Conservation (phyloP, 92 coral and sea anemone species). For the Parazoanthus swiftii region DNA sequence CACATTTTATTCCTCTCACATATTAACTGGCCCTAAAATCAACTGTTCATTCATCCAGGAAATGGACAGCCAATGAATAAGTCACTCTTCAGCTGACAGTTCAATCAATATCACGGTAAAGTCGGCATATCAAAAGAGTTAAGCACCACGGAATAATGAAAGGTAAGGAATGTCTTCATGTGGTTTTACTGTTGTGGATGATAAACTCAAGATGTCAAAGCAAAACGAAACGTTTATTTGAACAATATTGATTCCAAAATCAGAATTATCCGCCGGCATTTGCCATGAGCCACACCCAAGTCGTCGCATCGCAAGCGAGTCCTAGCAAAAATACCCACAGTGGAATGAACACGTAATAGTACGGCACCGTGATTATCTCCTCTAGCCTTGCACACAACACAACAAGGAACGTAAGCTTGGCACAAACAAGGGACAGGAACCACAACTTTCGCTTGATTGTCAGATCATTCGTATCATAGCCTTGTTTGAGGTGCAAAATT, state of each 20-base stretch:
- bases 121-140: too few relatives aligned
- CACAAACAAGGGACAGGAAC: slow-evolving; percentile 70
- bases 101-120: too few relatives aligned
- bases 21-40: too few relatives aligned
- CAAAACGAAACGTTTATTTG: not conserved
- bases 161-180: not conserved
- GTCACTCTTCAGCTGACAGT: too few relatives aligned
- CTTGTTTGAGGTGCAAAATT: slow-evolving; percentile 70
- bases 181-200: not conserved
- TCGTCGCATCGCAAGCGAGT: slow-evolving; percentile 63
- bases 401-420: slow-evolving; percentile 76
- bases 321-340: slow-evolving; percentile 83
- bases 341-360: slow-evolving; percentile 84
- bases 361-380: slow-evolving; percentile 68
- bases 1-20: too few relatives aligned
- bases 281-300: slow-evolving; percentile 69
- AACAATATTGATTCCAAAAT: not conserved
- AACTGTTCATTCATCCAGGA: too few relatives aligned
- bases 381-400: slow-evolving; percentile 82
- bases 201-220: not conserved
- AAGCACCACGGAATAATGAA: not conserved
- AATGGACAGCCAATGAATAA: too few relatives aligned
- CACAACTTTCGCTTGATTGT: slow-evolving; percentile 74
- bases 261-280: slow-evolving; percentile 40
- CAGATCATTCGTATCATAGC: slow-evolving; percentile 60